Percentiles rank a stretch among this genome's conserved stretches.
Evolutionary conservation across 2,797 vertebrate genomes (phyloP).

Genomic region (Lutjanus argentimaculatus): DNA sequence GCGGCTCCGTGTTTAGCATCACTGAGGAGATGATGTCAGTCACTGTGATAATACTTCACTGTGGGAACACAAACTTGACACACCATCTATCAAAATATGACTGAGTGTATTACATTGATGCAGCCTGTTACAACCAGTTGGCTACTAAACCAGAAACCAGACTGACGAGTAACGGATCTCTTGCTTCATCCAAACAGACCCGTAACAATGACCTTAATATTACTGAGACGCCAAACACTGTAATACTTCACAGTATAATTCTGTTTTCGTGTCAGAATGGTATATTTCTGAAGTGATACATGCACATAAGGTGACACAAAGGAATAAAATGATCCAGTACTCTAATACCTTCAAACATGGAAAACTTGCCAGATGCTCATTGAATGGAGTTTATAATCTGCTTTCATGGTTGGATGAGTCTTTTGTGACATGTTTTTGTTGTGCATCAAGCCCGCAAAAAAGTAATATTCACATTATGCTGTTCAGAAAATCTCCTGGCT

Average conservation of each 20-base stretch:
- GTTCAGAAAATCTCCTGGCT: slow-evolving; percentile 42
- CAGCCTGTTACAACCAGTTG: slow-evolving; percentile 32
- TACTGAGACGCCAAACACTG: slow-evolving; percentile 15
- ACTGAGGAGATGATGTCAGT: slow-evolving; percentile 16
- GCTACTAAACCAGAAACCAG: slow-evolving; percentile 75
- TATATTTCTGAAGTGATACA: slow-evolving; percentile 4
- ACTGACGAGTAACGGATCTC: slow-evolving; percentile 54
- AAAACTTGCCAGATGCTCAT: slow-evolving; percentile 74
- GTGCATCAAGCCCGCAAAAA: slow-evolving; percentile 29
- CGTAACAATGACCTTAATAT: slow-evolving; percentile 41
- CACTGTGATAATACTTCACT: neutral
- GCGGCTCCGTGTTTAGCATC: neutral
- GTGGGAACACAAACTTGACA: slow-evolving; percentile 17
- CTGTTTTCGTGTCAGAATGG: neutral
- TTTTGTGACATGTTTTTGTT: slow-evolving; percentile 71
- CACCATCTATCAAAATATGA: neutral
- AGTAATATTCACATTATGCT: slow-evolving; percentile 58
- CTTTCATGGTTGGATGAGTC: slow-evolving; percentile 68
- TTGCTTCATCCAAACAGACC: neutral
- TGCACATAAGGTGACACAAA: slow-evolving; percentile 51
- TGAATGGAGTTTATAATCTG: slow-evolving; percentile 78
- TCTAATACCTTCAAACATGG: slow-evolving; percentile 42
- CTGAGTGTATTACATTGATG: neutral
- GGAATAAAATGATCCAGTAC: slow-evolving; percentile 44
- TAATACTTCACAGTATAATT: slow-evolving; percentile 1